Percentiles rank a stretch among this genome's conserved stretches.
Evolutionary conservation across 53 echinoderm and acorn worm genomes (phyloP).

Genomic region (Actinopyga echinites): DNA sequence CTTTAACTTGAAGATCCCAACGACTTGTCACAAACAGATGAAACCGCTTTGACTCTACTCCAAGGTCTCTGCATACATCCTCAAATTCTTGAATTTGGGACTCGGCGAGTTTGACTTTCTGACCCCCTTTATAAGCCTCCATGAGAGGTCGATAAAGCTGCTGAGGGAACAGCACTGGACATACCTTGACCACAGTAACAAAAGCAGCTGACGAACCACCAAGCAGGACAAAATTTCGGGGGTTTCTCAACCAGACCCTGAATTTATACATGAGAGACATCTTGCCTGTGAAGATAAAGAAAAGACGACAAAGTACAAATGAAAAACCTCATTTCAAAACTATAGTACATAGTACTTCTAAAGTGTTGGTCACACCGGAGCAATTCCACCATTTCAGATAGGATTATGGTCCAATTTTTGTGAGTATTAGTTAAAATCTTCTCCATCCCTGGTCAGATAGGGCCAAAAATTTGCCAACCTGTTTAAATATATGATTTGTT

Average conservation of each 20-base stretch:
- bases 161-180: slow-evolving; percentile 70
- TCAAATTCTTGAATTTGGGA: slow-evolving; percentile 67
- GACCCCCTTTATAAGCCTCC: slow-evolving; percentile 68
- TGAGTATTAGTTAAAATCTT: no score
- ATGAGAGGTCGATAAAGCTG: slow-evolving; percentile 59
- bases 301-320: no score
- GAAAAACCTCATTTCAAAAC: no score
- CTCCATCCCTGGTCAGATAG: no score
- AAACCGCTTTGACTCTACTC: slow-evolving; percentile 44
- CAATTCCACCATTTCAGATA: no score
- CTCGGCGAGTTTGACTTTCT: not conserved
- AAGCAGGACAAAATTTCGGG: no score
- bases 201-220: not conserved
- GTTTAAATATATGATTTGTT: no score
- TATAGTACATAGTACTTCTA: no score
- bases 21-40: slow-evolving; percentile 64
- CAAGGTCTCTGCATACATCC: slow-evolving; percentile 63
- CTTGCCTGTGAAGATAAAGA: not conserved
- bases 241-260: no score
- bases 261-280: slow-evolving; percentile 9
- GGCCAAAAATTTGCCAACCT: no score
- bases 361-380: no score
- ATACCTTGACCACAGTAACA: slow-evolving; percentile 62
- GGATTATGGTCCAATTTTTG: no score
- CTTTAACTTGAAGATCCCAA: slow-evolving; percentile 62